These are phyloP conservation scores for Oriolus oriolus DNA, from an alignment of 2,113 vertebrate genomes.

Conservation along the genomic window DNA sequence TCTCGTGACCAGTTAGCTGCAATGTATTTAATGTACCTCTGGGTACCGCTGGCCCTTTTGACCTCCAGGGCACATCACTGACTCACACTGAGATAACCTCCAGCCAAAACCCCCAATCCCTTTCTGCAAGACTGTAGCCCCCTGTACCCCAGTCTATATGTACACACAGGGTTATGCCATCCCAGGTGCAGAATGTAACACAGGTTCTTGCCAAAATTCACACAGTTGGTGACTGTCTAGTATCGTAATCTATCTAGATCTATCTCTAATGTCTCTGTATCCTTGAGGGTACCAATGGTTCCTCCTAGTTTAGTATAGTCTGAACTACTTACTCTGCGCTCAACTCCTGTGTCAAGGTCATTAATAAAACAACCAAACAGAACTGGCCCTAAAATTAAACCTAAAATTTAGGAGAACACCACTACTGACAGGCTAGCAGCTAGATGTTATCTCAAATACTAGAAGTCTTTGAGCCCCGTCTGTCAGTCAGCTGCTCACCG, in stretches of 20 bases:
- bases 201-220: neutral
- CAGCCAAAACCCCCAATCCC: neutral
- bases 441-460: neutral
- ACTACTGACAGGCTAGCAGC: neutral
- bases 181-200: neutral
- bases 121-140: neutral
- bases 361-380: neutral
- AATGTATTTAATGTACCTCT: no score
- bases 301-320: neutral
- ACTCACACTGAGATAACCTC: neutral
- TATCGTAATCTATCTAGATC: neutral
- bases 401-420: neutral
- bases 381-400: neutral
- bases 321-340: neutral
- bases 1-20: neutral
- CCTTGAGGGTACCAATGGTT: fast-evolving
- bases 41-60: neutral
- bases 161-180: neutral
- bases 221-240: neutral
- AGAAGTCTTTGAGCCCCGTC: neutral
- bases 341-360: neutral
- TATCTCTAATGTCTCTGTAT: neutral
- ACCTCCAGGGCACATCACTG: neutral
- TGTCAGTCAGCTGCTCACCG: neutral
- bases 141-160: neutral